These are phyloP conservation scores for Teleogryllus oceanicus DNA, from an alignment of 2,888 invertebrate genomes.

Conservation along the genomic window DNA sequence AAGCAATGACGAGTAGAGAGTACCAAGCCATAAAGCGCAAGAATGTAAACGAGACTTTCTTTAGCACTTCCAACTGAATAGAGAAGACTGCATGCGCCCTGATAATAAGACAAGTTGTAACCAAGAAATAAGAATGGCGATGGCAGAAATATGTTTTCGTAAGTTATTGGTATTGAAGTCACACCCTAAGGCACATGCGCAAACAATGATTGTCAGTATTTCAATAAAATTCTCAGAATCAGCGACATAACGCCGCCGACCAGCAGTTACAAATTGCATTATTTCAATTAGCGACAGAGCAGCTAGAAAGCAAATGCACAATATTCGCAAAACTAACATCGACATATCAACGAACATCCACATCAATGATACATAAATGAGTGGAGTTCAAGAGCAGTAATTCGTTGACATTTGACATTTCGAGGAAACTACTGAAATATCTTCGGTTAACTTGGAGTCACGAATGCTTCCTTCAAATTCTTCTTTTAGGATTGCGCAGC, in stretches of 20 bases:
- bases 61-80: slow-evolving; percentile 78
- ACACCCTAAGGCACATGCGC: slow-evolving; percentile 51
- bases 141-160: slow-evolving; percentile 62
- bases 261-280: slow-evolving; percentile 68
- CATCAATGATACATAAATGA: no score
- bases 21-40: slow-evolving; percentile 75
- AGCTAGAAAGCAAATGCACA: slow-evolving; percentile 50
- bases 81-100: slow-evolving; percentile 73
- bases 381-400: no score
- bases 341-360: no score
- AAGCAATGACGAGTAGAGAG: slow-evolving; percentile 75
- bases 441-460: no score
- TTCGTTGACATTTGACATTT: no score
- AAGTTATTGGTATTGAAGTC: slow-evolving; percentile 40
- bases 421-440: no score
- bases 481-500: not conserved
- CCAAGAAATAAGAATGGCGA: slow-evolving; percentile 70
- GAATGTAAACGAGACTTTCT: slow-evolving; percentile 71
- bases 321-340: not conserved
- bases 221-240: slow-evolving; percentile 70
- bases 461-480: not conserved
- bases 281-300: slow-evolving; percentile 64
- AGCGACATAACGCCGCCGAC: slow-evolving; percentile 19
- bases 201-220: slow-evolving; percentile 61
- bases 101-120: slow-evolving; percentile 73